These are phyloP conservation scores for Magallana gigas DNA, from an alignment of 1,140 invertebrate genomes.

Conservation along the genomic window DNA sequence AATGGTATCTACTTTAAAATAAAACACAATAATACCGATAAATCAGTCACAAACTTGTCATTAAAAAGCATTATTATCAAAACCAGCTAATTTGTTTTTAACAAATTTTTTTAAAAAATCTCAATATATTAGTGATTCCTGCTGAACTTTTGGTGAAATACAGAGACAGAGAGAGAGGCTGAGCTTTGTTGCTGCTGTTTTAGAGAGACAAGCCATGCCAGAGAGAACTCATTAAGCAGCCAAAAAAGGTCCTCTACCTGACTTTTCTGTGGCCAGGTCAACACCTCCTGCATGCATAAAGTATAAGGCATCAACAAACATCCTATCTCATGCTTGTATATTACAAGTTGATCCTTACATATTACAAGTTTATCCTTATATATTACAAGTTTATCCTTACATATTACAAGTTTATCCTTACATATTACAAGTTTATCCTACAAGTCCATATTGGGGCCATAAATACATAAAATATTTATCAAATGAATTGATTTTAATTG, in stretches of 20 bases:
- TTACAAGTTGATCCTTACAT: too few relatives aligned
- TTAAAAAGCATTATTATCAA: slow-evolving; percentile 1
- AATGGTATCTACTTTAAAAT: too few relatives aligned
- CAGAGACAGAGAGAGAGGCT: slow-evolving; percentile 14
- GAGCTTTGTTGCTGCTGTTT: slow-evolving; percentile 9
- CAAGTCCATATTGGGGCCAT: too few relatives aligned
- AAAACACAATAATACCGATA: too few relatives aligned
- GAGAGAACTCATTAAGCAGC: background rate
- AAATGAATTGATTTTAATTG: too few relatives aligned
- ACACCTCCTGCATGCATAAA: slow-evolving; percentile 22
- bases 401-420: too few relatives aligned
- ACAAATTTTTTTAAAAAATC: background rate
- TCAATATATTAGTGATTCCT: too few relatives aligned
- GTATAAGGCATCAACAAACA: background rate
- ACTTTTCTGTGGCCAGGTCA: slow-evolving; percentile 10
- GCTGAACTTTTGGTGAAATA: background rate
- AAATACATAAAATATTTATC: too few relatives aligned
- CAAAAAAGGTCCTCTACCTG: slow-evolving; percentile 3
- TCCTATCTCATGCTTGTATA: background rate
- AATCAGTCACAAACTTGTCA: too few relatives aligned
- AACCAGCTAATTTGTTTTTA: background rate
- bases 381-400: too few relatives aligned
- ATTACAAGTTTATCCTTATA: background rate
- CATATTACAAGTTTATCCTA: too few relatives aligned
- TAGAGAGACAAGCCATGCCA: slow-evolving; percentile 15